Conservation (phyloP, 2,888 invertebrate genomes). For the Xanthia togata region DNA sequence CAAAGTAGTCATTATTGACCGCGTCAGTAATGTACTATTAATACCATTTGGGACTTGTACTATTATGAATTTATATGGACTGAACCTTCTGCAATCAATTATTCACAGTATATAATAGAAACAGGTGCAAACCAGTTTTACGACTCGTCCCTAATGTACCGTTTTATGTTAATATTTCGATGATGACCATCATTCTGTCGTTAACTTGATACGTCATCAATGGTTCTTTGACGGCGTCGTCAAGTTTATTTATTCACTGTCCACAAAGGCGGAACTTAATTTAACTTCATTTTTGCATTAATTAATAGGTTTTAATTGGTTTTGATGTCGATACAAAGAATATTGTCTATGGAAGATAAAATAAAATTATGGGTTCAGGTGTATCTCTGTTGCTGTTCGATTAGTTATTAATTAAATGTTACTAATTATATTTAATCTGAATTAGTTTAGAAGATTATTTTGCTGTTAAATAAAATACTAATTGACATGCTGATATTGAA, state of each 20-base stretch:
- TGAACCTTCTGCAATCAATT: conserved; percentile 7
- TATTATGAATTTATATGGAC: too few species aligned
- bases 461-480: neutral
- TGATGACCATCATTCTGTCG: conserved; percentile 7
- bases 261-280: conserved; percentile 3
- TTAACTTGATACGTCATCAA: conserved; percentile 13
- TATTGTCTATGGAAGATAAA: neutral
- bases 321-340: neutral
- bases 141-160: conserved; percentile 21
- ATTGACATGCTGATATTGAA: neutral
- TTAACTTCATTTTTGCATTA: neutral
- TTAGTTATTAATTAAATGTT: neutral
- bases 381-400: neutral
- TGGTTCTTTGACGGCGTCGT: conserved; percentile 26
- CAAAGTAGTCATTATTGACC: too few species aligned
- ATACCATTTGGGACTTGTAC: too few species aligned
- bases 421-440: neutral
- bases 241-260: neutral
- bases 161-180: conserved; percentile 35
- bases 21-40: too few species aligned
- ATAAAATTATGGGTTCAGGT: neutral
- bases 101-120: neutral
- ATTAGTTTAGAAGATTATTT: neutral
- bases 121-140: conserved; percentile 52
- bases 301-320: neutral